A percentile compares a stretch with the other conserved stretches of the same genome.
These are phyloP conservation scores for Podilymbus podiceps DNA, from an alignment of 2,113 vertebrate species.

Conservation along the genomic window DNA sequence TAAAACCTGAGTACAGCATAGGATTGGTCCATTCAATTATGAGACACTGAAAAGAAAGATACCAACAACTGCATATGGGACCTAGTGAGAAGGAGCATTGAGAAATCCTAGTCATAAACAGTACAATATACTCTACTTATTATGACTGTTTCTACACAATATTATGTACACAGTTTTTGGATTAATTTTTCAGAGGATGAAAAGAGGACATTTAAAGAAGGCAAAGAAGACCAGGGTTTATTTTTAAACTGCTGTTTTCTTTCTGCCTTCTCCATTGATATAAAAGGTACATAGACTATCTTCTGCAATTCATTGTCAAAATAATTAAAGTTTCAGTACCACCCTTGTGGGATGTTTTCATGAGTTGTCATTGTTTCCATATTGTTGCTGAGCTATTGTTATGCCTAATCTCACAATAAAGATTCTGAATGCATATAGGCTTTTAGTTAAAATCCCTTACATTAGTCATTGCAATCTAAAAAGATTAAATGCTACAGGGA, in stretches of 20 bases:
- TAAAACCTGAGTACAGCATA: neutral
- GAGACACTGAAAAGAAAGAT: neutral
- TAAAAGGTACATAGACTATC: neutral
- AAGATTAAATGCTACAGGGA: neutral
- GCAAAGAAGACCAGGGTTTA: neutral
- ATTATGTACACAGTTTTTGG: neutral
- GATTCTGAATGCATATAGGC: neutral
- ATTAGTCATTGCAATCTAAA: neutral
- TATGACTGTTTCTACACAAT: neutral
- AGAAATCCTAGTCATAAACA: neutral
- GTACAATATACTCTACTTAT: neutral
- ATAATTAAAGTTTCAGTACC: neutral
- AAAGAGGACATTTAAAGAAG: neutral
- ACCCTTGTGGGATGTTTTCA: neutral
- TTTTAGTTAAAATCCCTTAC: neutral
- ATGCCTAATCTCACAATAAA: neutral
- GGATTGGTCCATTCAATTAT: neutral
- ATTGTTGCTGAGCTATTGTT: neutral
- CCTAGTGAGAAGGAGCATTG: neutral
- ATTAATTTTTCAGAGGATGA: neutral
- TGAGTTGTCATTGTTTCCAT: neutral
- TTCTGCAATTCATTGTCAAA: neutral
- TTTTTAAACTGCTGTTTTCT: neutral
- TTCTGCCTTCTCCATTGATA: neutral
- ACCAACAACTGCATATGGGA: neutral